Evolutionary conservation across 92 coral and sea anemone species (phyloP).

Genomic region (Blastomussa wellsi): DNA sequence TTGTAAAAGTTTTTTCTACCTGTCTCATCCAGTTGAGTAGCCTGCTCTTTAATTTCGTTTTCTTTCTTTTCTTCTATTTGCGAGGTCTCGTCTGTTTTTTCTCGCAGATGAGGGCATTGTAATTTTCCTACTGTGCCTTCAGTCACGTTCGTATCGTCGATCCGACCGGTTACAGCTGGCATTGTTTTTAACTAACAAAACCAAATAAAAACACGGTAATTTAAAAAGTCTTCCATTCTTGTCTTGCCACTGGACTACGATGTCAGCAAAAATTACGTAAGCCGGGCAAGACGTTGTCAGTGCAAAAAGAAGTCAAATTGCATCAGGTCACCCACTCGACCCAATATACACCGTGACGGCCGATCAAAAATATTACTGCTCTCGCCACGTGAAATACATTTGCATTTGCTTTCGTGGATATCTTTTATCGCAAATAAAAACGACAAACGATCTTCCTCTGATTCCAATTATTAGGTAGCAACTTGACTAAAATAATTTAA

Average conservation of each 20-base stretch:
- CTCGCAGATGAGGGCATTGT: constrained; percentile 38
- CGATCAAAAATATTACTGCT: constrained; percentile 5
- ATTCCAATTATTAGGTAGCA: neutral
- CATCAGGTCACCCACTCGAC: constrained; percentile 7
- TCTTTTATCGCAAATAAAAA: neutral
- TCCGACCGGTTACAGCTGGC: constrained; percentile 37
- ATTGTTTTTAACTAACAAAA: constrained; percentile 21
- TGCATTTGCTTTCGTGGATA: constrained; percentile 37
- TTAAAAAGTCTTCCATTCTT: neutral
- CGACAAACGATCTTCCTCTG: constrained; percentile 3
- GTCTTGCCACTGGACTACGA: neutral
- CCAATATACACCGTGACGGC: constrained; percentile 29
- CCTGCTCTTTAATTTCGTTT: constrained; percentile 42
- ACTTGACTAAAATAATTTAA: neutral
- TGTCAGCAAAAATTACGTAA: neutral
- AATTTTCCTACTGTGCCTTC: constrained; percentile 33
- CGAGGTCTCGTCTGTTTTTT: constrained; percentile 18
- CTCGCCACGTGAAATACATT: constrained; percentile 47
- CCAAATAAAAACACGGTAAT: constrained; percentile 11
- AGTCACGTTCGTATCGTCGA: constrained; percentile 23
- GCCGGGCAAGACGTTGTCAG: neutral
- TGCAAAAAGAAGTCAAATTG: neutral
- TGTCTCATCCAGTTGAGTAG: constrained; percentile 40
- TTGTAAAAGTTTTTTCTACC: constrained; percentile 19
- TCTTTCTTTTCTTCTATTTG: constrained; percentile 37